Conservation (phyloP, 2,113 vertebrate species). For the Zosterops japonicus region DNA sequence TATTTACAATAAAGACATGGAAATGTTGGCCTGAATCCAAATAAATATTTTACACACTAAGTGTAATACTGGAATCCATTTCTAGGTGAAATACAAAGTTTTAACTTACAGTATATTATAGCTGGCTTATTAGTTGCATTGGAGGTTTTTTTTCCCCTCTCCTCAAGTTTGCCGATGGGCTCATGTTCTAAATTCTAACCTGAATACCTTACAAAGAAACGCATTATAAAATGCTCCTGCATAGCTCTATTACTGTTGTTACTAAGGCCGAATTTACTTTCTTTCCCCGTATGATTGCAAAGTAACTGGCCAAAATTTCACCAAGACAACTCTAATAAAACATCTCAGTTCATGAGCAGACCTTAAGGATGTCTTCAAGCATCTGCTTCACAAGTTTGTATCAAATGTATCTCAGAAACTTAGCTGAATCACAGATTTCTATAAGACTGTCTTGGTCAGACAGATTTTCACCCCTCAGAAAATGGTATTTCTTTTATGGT, state of each 20-base stretch:
- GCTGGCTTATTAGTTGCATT: not conserved
- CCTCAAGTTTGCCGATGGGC: not conserved
- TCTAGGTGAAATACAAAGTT: not conserved
- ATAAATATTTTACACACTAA: conserved; percentile 1
- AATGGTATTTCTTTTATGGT: not conserved
- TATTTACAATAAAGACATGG: conserved; percentile 35
- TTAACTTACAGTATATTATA: not conserved
- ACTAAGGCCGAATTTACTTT: not conserved
- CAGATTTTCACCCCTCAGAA: not conserved
- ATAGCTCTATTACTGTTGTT: not conserved
- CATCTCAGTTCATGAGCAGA: not conserved
- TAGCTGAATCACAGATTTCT: not conserved
- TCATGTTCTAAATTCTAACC: not conserved
- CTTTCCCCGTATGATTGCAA: not conserved
- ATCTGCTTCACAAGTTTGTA: not conserved
- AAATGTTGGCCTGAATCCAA: conserved; percentile 50
- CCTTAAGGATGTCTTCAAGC: not conserved
- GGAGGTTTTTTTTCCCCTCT: not conserved
- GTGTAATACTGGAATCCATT: not conserved
- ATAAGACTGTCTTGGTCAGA: not conserved
- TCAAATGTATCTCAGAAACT: not conserved
- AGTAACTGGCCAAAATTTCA: not conserved
- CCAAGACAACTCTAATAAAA: not conserved
- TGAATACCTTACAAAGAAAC: not conserved
- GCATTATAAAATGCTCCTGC: not conserved